Percentiles rank a stretch among this genome's conserved stretches.
phyloP scores from a whole-genome alignment of 2,113 vertebrate species.

The Lipophrys pholis region DNA sequence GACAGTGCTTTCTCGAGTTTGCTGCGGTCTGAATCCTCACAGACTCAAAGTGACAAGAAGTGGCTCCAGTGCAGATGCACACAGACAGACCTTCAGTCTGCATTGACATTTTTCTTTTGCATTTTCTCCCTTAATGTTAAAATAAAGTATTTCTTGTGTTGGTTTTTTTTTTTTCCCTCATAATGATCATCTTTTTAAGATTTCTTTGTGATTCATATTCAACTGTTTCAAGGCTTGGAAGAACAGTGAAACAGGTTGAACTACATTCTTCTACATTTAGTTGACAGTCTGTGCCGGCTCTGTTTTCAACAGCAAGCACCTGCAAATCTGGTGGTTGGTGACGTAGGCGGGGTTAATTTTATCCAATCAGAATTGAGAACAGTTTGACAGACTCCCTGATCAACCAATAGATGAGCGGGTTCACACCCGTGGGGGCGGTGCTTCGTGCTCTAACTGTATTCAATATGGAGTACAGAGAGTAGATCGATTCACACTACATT shows the following conservation, averaged over 20 bases:
- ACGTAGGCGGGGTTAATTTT: conserved; percentile 11
- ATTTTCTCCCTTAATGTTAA: no score
- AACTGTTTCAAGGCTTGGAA: no score
- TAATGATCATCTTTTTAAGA: no score
- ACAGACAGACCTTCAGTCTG: conserved; percentile 24
- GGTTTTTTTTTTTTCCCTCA: no score
- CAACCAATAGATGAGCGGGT: conserved; percentile 46
- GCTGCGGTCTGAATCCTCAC: conserved; percentile 68
- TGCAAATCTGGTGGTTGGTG: conserved; percentile 23
- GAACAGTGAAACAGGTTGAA: conserved; percentile 1
- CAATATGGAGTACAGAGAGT: conserved; percentile 78
- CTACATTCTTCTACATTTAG: conserved; percentile 39
- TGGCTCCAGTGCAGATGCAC: conserved; percentile 29
- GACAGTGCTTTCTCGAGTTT: conserved; percentile 83
- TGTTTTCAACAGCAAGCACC: conserved; percentile 32
- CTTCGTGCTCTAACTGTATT: conserved; percentile 45
- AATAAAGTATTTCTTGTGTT: no score
- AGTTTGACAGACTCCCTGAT: conserved; percentile 27
- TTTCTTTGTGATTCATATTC: no score
- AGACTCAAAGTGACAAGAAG: conserved; percentile 34
- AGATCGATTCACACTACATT: conserved; percentile 32
- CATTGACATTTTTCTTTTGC: conserved; percentile 1
- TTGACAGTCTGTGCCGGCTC: conserved; percentile 61
- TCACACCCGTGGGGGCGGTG: conserved; percentile 52
- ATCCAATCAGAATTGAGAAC: conserved; percentile 50